These are phyloP conservation scores for Eulemur albifrons DNA, from an alignment of 2,797 vertebrate species.

Conservation along the genomic window DNA sequence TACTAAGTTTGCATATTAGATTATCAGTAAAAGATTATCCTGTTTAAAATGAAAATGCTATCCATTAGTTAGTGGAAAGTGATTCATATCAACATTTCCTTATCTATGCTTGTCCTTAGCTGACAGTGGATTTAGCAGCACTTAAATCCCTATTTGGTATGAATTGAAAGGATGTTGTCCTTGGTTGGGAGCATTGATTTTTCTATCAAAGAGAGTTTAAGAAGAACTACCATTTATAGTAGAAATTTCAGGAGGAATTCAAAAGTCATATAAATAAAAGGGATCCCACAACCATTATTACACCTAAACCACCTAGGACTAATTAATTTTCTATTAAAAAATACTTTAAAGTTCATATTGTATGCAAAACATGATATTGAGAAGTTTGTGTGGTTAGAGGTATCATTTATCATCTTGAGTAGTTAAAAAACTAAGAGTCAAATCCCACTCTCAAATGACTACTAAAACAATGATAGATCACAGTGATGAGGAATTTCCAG, in stretches of 20 bases:
- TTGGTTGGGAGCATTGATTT: constrained; percentile 26
- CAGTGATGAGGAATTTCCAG: neutral
- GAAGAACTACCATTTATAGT: neutral
- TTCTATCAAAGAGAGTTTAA: constrained; percentile 43
- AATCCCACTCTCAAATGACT: neutral
- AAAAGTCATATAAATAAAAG: neutral
- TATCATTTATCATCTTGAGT: neutral
- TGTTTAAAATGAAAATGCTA: constrained; percentile 38
- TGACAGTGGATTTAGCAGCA: neutral
- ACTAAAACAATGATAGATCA: neutral
- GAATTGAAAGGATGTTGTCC: constrained; percentile 8
- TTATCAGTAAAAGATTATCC: constrained; percentile 18
- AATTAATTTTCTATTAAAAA: constrained; percentile 18
- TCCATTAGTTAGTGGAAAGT: constrained; percentile 24
- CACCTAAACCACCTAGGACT: neutral
- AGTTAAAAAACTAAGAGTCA: neutral
- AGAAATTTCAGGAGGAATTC: constrained; percentile 6
- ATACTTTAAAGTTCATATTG: neutral
- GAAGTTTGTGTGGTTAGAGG: neutral
- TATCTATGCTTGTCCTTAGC: constrained; percentile 20
- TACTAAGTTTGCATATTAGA: neutral
- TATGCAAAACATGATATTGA: neutral
- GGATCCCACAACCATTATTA: neutral
- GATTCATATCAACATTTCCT: neutral
- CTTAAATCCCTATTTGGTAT: constrained; percentile 16